Conservation (phyloP, 2,113 vertebrate genomes). For the Ursus arctos region DNA sequence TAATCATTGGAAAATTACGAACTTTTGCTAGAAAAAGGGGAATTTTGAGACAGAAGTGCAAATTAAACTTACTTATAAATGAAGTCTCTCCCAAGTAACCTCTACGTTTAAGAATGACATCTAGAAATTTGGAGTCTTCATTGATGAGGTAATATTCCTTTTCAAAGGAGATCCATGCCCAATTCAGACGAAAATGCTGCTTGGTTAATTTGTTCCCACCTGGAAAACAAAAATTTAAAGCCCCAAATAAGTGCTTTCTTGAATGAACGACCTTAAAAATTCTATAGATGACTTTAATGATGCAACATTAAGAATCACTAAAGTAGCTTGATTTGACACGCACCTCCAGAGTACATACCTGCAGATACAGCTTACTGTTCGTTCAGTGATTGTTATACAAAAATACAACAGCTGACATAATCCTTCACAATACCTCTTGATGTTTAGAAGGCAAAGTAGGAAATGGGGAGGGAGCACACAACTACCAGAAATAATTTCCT, state of each 20-base stretch:
- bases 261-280: not conserved
- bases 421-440: no score
- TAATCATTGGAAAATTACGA: not conserved
- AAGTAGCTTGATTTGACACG: not conserved
- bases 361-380: not conserved
- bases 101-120: slow-evolving; percentile 94
- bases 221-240: slow-evolving; percentile 84
- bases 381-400: not conserved
- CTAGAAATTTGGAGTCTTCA: slow-evolving; percentile 94
- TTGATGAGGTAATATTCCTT: slow-evolving; percentile 94
- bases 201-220: slow-evolving; percentile 95
- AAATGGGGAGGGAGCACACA: not conserved
- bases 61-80: slow-evolving; percentile 94
- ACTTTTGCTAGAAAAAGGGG: not conserved
- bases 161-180: slow-evolving; percentile 98
- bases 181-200: slow-evolving; percentile 95
- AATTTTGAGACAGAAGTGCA: not conserved
- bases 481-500: no score
- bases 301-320: not conserved
- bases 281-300: not conserved
- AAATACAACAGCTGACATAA: not conserved
- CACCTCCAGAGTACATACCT: not conserved
- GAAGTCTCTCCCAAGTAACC: slow-evolving; percentile 98
- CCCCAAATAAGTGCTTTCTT: not conserved
- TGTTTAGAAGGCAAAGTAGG: not conserved